Conservation (phyloP, 2,113 vertebrate genomes). For the Naja naja region DNA sequence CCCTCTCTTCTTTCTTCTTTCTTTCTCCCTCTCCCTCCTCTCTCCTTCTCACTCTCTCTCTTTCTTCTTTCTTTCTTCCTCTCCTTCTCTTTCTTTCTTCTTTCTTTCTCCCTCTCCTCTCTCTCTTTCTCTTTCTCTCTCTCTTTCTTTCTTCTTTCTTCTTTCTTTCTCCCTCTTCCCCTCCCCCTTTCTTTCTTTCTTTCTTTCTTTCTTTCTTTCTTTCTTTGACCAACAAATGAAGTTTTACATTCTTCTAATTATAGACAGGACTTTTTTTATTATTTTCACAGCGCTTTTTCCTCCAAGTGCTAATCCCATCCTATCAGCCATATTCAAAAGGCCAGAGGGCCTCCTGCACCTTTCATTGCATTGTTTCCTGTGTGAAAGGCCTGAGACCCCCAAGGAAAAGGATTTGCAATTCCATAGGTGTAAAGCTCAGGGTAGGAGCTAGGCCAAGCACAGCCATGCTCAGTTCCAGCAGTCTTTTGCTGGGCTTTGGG, state of each 20-base stretch:
- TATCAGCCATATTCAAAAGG: neutral
- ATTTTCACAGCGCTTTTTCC: neutral
- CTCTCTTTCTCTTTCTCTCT: no score
- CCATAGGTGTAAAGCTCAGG: neutral
- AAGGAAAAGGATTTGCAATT: neutral
- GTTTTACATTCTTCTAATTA: neutral
- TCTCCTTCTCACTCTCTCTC: no score
- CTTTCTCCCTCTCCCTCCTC: no score
- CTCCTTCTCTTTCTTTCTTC: no score
- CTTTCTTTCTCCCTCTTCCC: no score
- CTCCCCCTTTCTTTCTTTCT: no score
- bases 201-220: neutral
- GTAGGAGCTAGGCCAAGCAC: neutral
- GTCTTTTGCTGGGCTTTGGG: neutral
- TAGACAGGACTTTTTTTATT: neutral
- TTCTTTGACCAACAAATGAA: neutral
- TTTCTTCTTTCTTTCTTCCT: no score
- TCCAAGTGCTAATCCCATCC: neutral
- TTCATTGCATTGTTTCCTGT: neutral
- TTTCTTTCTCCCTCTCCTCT: no score
- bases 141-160: accelerated
- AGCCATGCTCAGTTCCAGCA: neutral
- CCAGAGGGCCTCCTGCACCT: neutral
- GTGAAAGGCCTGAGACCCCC: neutral
- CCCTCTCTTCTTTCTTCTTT: no score